phyloP scores from a whole-genome alignment of 2,113 vertebrate genomes.

The Heteronetta atricapilla region DNA sequence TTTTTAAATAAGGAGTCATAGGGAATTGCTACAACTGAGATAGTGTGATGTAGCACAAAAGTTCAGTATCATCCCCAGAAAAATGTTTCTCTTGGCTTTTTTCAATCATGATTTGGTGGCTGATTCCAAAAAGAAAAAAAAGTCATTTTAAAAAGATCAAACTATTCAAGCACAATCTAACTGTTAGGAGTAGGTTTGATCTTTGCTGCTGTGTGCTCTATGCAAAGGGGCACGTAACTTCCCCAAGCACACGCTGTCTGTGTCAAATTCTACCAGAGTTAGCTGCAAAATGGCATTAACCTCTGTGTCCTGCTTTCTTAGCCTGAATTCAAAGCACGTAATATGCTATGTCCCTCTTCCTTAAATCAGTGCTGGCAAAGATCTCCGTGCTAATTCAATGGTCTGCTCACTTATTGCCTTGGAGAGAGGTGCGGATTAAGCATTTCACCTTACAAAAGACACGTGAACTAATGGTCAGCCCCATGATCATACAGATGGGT shows the following conservation, averaged over 20 bases:
- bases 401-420: neutral
- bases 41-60: neutral
- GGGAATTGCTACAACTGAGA: neutral
- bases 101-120: neutral
- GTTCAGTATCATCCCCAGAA: neutral
- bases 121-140: neutral
- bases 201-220: neutral
- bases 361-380: constrained; percentile 34
- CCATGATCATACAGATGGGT: neutral
- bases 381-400: constrained; percentile 16
- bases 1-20: neutral
- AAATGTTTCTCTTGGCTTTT: neutral
- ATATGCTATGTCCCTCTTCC: neutral
- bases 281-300: neutral
- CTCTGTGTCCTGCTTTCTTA: neutral
- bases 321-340: constrained; percentile 20
- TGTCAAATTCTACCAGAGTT: neutral
- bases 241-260: neutral
- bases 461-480: neutral
- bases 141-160: neutral
- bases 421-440: constrained; percentile 24
- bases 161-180: neutral
- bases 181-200: neutral
- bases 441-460: neutral
- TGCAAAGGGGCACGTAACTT: neutral